These are phyloP conservation scores for Apus apus DNA, from an alignment of 2,113 vertebrate species.

Conservation along the genomic window DNA sequence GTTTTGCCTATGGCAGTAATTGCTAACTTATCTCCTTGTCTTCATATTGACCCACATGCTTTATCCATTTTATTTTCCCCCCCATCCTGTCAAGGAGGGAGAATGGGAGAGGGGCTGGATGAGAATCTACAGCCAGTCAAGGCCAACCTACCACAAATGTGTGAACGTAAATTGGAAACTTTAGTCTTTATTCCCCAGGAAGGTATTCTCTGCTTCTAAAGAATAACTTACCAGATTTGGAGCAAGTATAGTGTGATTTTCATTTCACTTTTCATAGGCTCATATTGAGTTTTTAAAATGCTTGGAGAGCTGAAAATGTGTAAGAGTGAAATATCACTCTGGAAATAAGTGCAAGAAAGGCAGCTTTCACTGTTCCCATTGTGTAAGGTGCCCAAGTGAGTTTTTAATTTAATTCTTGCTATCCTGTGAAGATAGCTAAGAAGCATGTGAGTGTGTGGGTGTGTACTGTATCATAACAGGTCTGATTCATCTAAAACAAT, in stretches of 20 bases:
- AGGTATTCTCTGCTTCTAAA: background rate
- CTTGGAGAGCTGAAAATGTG: background rate
- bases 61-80: background rate
- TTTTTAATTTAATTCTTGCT: conserved; percentile 36
- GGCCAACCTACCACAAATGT: background rate
- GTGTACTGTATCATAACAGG: background rate
- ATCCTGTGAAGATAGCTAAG: background rate
- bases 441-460: background rate
- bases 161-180: background rate
- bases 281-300: background rate
- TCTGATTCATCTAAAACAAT: conserved; percentile 19
- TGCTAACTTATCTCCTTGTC: background rate
- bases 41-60: background rate
- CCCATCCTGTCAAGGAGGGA: fast-evolving
- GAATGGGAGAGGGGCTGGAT: background rate
- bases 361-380: background rate
- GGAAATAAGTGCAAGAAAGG: conserved; percentile 14
- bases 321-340: background rate
- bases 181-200: background rate
- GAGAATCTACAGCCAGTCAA: background rate
- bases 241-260: background rate
- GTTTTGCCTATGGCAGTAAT: background rate
- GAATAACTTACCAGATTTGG: background rate
- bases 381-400: background rate
- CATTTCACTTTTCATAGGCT: background rate